phyloP scores from a whole-genome alignment of 2,888 invertebrate genomes.

The Sycophila texana region DNA sequence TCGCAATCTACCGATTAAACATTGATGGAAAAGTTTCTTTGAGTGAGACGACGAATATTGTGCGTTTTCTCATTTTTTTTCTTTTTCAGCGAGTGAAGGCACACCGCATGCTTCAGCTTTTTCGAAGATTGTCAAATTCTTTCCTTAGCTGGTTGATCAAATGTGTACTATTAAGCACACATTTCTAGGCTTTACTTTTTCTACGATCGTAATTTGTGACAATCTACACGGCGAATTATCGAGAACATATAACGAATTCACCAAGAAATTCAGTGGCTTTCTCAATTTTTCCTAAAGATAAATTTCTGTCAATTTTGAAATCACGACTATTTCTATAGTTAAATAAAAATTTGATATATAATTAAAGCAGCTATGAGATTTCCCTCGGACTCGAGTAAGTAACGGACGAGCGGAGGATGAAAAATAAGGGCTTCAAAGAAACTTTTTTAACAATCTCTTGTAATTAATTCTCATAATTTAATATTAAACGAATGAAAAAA shows the following conservation, averaged over 20 bases:
- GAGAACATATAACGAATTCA: neutral
- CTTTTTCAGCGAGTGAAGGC: too few species aligned
- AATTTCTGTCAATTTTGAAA: slow-evolving; percentile 13
- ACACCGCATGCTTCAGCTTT: too few species aligned
- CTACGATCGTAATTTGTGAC: slow-evolving; percentile 39
- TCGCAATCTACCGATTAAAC: slow-evolving; percentile 25
- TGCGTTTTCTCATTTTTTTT: too few species aligned
- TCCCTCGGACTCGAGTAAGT: neutral
- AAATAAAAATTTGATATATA: neutral
- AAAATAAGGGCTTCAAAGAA: slow-evolving; percentile 41
- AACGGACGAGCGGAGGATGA: too few species aligned
- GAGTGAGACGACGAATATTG: neutral
- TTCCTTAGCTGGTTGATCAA: too few species aligned
- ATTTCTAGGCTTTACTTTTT: slow-evolving; percentile 21
- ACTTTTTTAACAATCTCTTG: slow-evolving; percentile 50
- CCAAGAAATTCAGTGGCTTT: slow-evolving; percentile 16
- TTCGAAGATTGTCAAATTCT: too few species aligned
- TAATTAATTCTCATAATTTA: slow-evolving; percentile 46
- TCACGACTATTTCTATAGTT: slow-evolving; percentile 4
- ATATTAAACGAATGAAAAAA: slow-evolving; percentile 10
- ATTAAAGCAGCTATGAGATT: neutral
- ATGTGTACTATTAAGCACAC: too few species aligned
- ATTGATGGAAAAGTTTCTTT: slow-evolving; percentile 52
- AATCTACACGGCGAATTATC: slow-evolving; percentile 24
- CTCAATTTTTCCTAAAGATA: slow-evolving; percentile 22